Percentiles rank a stretch among this genome's conserved stretches.
phyloP scores from a whole-genome alignment of 2,888 invertebrate species.

The Philaethria dido region DNA sequence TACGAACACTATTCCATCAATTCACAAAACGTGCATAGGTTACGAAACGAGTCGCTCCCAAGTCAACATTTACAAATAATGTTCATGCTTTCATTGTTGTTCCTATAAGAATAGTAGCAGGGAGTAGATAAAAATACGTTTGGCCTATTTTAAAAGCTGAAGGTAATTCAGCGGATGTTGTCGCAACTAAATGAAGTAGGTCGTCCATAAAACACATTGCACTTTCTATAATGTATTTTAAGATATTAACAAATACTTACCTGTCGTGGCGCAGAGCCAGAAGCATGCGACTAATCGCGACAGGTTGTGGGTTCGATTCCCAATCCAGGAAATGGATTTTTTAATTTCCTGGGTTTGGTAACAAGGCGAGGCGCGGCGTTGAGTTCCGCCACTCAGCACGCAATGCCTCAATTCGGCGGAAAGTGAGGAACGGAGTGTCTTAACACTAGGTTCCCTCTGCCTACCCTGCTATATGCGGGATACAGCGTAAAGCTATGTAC shows the following conservation, averaged over 20 bases:
- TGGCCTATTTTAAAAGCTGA: constrained; percentile 52
- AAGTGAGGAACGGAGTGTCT: no score
- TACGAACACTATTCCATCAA: neutral
- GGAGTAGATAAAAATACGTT: constrained; percentile 25
- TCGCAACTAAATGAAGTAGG: constrained; percentile 48
- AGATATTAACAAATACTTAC: constrained; percentile 26
- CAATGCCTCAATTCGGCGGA: no score
- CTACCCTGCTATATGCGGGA: no score
- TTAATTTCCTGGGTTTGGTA: no score
- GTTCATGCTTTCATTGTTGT: constrained; percentile 18
- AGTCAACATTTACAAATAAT: constrained; percentile 18
- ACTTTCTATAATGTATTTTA: constrained; percentile 43
- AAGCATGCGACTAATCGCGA: no score
- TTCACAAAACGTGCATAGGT: constrained; percentile 4
- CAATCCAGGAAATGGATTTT: no score
- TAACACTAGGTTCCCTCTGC: no score
- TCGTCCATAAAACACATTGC: constrained; percentile 45
- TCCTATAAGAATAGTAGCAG: constrained; percentile 15
- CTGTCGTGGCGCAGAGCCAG: no score
- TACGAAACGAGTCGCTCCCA: constrained; percentile 2
- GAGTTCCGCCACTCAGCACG: no score
- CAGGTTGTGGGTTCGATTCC: no score
- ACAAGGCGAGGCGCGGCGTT: no score
- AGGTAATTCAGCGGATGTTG: constrained; percentile 56
- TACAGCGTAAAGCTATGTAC: no score